Base-by-base conservation (phyloP, 2,113 vertebrate genomes). In the Zingel zingel region DNA sequence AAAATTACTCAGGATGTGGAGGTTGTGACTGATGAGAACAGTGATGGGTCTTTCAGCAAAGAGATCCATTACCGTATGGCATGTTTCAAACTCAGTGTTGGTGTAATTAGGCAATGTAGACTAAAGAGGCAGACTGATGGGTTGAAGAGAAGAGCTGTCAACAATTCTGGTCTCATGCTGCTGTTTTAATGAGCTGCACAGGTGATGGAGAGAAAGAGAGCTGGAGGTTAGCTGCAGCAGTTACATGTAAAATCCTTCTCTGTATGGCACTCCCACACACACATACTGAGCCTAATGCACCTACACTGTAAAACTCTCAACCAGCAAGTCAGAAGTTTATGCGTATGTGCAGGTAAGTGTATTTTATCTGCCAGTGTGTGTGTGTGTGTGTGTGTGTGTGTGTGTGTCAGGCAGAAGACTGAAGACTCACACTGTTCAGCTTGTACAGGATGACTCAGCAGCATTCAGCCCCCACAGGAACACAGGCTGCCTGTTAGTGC, bases 391-490 rank as follows among this genome's bases (percentile, higher is more conserved):
- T 63, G 69, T 69, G 78, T 84, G 23, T 82, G 69, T 47, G 64
- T 74, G 74, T 79, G 43, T 61, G 68, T 43, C 11, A 43, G 25
- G 14, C 12, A 45, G 74, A 70, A 76, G 71, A 61, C 74, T 76
- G 72, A 80, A 62, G 74, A 65, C 68, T 82, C 18, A 57, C 56
- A 70, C 75, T 80, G 84, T 83, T 89, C 79, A 71, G 85, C 75
- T 84, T 65, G 65, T 61, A 87, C 74, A 73, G 73, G 79, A 88
- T 94, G 92, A 91, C 69, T 91, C 91, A 94, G 93, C 91, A 86
- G 67, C 88, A 74, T 86, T 75, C 51, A 45, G 82, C 75, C 77
- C 84, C 87, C 85, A 69, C 1, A 16, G 87, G 88, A 91, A 82
- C 83, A 76, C 86, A 63, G 83, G 21, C 89, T 86, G 86, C 79